Evolutionary conservation across 1,140 invertebrate genomes (phyloP).

Genomic region (Apis cerana): DNA sequence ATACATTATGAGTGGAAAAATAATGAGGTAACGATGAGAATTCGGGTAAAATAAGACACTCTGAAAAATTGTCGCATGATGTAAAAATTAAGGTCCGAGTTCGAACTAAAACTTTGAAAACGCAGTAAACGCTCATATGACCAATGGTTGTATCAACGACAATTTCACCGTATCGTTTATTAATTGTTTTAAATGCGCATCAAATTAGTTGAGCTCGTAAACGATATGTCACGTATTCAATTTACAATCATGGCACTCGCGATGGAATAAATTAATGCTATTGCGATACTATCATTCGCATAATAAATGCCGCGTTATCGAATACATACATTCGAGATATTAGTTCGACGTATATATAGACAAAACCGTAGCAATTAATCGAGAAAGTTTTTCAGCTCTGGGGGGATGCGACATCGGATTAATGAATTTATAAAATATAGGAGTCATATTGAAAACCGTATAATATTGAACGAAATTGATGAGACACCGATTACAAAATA

Average conservation of each 20-base stretch:
- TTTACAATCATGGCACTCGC: slow-evolving; percentile 71
- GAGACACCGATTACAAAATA: slow-evolving; percentile 11
- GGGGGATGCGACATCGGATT: slow-evolving; percentile 6
- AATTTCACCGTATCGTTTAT: slow-evolving; percentile 68
- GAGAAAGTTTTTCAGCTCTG: slow-evolving; percentile 53
- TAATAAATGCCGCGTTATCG: slow-evolving; percentile 77
- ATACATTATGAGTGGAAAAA: neutral
- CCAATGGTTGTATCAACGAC: slow-evolving; percentile 2
- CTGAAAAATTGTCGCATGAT: neutral
- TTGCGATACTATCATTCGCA: slow-evolving; percentile 72
- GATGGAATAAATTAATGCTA: slow-evolving; percentile 76
- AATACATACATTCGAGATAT: slow-evolving; percentile 46
- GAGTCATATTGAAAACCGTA: slow-evolving; percentile 34
- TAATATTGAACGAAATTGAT: slow-evolving; percentile 28
- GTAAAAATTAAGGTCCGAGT: neutral
- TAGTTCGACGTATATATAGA: slow-evolving; percentile 21
- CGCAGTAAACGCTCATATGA: neutral
- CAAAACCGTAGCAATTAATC: slow-evolving; percentile 59
- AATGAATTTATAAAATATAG: slow-evolving; percentile 58
- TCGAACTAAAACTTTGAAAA: slow-evolving; percentile 5
- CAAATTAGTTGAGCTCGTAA: slow-evolving; percentile 75
- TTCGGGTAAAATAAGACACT: neutral
- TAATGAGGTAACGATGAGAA: neutral
- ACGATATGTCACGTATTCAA: slow-evolving; percentile 76
- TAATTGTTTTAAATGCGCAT: slow-evolving; percentile 74